A percentile compares a stretch with the other conserved stretches of the same genome.
Conservation (phyloP, 2,113 vertebrate species). For the Platycercus adscitus region DNA sequence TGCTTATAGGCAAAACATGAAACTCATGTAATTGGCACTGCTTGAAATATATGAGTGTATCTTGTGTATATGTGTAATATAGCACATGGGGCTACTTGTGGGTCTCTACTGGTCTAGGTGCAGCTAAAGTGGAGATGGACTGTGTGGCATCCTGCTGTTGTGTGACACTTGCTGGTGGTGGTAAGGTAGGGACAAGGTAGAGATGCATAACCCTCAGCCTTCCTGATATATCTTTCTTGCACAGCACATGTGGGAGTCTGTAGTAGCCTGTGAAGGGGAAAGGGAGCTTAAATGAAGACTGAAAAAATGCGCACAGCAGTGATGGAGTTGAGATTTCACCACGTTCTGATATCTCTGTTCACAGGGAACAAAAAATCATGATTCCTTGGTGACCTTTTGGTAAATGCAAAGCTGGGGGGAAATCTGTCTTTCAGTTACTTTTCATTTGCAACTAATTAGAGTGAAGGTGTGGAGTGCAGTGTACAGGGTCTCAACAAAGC, state of each 20-base stretch:
- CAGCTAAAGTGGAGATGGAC: not conserved
- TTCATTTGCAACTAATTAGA: constrained; percentile 30
- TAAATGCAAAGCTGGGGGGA: constrained; percentile 40
- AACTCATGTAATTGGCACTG: not conserved
- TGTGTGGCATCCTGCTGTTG: not conserved
- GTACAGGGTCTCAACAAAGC: not conserved
- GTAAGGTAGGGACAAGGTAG: not conserved
- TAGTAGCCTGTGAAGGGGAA: not conserved
- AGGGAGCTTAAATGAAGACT: not conserved
- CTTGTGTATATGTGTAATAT: not conserved
- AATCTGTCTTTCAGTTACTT: constrained; percentile 23
- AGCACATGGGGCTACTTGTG: not conserved
- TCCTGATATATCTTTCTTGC: not conserved
- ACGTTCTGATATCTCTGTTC: constrained; percentile 54
- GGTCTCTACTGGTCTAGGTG: accelerated
- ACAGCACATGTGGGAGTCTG: not conserved
- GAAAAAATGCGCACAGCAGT: constrained; percentile 18
- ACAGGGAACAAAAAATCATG: constrained; percentile 8
- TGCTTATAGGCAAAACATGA: not conserved
- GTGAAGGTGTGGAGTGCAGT: not conserved
- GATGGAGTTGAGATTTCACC: constrained; percentile 70
- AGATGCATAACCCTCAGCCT: not conserved
- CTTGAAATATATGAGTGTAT: not conserved
- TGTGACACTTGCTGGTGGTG: not conserved
- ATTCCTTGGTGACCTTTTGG: constrained; percentile 72